These are phyloP conservation scores for Lycocorax pyrrhopterus DNA, from an alignment of 2,113 vertebrate species.

Conservation along the genomic window DNA sequence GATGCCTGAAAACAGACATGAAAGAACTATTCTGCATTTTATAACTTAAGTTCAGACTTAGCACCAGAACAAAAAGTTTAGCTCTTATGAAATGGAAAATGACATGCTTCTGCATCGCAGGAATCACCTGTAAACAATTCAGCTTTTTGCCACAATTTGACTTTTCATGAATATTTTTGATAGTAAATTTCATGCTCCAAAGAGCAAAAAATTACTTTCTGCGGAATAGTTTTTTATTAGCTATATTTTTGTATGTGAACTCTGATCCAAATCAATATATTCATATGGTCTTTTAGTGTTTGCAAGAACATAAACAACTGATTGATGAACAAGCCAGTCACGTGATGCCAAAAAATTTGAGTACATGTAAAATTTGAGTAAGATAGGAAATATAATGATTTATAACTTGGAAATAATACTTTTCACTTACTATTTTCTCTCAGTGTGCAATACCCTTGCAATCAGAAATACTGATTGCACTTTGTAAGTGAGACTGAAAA, in stretches of 20 bases:
- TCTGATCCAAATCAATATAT: background rate
- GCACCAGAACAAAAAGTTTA: background rate
- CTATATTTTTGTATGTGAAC: background rate
- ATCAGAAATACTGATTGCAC: background rate
- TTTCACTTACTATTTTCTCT: slow-evolving; percentile 9
- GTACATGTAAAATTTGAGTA: too few relatives aligned
- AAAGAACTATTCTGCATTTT: background rate
- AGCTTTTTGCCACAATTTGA: background rate
- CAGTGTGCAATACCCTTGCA: background rate
- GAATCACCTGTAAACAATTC: background rate
- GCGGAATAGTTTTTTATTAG: background rate
- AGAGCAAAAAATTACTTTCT: slow-evolving; percentile 10
- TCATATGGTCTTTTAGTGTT: background rate
- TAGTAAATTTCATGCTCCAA: background rate
- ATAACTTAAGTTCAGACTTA: background rate
- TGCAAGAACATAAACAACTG: background rate
- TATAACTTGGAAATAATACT: background rate
- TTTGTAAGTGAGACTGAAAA: background rate
- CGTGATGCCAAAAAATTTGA: background rate
- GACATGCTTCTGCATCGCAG: background rate
- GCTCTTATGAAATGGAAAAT: background rate
- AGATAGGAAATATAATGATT: background rate
- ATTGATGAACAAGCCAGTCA: background rate
- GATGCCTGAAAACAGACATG: background rate
- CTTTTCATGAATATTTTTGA: background rate